Evolutionary conservation across 2,113 vertebrate genomes (phyloP), one percentile per base, ranked within the genome.

Genomic region (Leucopsar rothschildi): DNA sequence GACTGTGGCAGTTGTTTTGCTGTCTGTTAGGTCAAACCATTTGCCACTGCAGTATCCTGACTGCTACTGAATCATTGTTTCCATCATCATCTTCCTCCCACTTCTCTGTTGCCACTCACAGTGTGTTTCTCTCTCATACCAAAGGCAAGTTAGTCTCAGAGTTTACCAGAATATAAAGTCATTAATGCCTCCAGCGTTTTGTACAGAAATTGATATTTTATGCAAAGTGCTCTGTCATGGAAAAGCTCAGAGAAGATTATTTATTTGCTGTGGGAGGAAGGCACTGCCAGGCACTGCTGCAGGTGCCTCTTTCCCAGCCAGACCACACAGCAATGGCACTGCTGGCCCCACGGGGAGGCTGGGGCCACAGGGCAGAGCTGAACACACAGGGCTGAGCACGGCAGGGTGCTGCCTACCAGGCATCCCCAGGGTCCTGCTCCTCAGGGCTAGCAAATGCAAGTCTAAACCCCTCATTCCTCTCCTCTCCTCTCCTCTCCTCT

Each of bases 281-380:
- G 13, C 35, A 11, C 5, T 3, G 17, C 35, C 27, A 39, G 47
- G 21, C 21, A 13, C 21, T 18, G 80, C 68, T 68, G 47, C 52
- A 18, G 64, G 9, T 40, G 22, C n/a, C 18, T n/a, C 65, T 78
- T 52, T 55, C 12, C 33, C n/a, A 9, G 28, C 24, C 64, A 60
- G 20, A 27, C 16, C 31, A 4, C 25, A 17, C 0, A 2, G 49
- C 40, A 44, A 1, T 13, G 53, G 42, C 7, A 3, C 9, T 44
- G 25, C 56, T 70, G 68, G 39, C 9, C 55, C n/a, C 2, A 2
- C 39, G 20, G 28, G 21, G 33, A 29, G 29, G 4, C 21, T 33
- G 80, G 8, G 24, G 35, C 35, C 42, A 14, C 33, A 24, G 28
- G 25, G 44, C 63, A 86, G 37, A 59, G 53, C 61, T 27, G 35